Evolutionary conservation across 2,797 vertebrate genomes (phyloP), one percentile per base, ranked within the genome.

Genomic region (Galago senegalensis): DNA sequence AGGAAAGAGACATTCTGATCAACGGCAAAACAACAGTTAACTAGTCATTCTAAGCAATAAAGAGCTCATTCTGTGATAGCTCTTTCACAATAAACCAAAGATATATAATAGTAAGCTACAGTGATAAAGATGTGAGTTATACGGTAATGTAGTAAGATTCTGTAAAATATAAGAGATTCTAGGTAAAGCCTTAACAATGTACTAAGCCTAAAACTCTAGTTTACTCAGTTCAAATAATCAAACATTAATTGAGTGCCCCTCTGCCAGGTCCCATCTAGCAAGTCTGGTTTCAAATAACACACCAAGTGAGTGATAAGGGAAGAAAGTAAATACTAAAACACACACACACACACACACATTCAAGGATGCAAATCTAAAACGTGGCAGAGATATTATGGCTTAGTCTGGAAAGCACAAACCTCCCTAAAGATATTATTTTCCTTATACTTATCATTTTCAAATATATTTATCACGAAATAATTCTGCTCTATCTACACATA

Each of bases 81-180:
- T 89, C 84, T 96, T 95, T 91, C 89, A 95, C 80, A 95, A 94
- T 75, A 96, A 92, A 94, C 65, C 69, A 56, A 63, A 97, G 90
- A 63, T 56, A 89, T 40, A 81, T 53, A 95, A 91, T 87, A 96
- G 94, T 18, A 90, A 96, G 90, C 34, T 87, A 79, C 8, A 46
- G 65, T 34, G 89, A 87, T 84, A 31, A 20, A 85, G 37, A 29
- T 73, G 58, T 81, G 61, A 12, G 46, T 94, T 88, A 87, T 12
- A 46, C 7, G 60, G 7, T 76, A 86, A 70, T 46, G 70, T 1
- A 69, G 21, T 49, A 79, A 67, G 67, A 92, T 49, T 72, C 61
- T 83, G 3, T 37, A 79, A 53, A 77, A 92, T 34, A 3, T 29
- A 69, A 63, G 43, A 77, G 7, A 53, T 56, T 87, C 72, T 85